These are phyloP conservation scores for pig (Sus scrofa) DNA, from an alignment of 2,113 vertebrate genomes.

Conservation along the genomic window T2T-Sscrofa CM000823.6:10850001-10850500, in stretches of 20 bases:
- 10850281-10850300: background rate
- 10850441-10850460: background rate
- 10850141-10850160: no score
- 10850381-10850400: background rate
- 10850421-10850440: background rate
- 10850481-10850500: background rate
- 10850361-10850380: background rate
- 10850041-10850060: no score
- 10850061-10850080: no score
- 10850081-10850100: no score
- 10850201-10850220: background rate
- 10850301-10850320: background rate
- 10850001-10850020: no score
- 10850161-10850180: background rate
- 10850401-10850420: background rate
- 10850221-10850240: background rate
- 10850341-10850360: background rate
- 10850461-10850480: background rate
- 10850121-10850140: no score
- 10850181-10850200: background rate
- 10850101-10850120: no score
- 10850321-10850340: background rate
- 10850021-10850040: no score
- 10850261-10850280: background rate
- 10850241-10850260: slow-evolving; percentile 22